Evolutionary conservation across 2,113 vertebrate species (phyloP), one percentile per base, ranked within the genome.

Genomic region (Solenodon paradoxus): DNA sequence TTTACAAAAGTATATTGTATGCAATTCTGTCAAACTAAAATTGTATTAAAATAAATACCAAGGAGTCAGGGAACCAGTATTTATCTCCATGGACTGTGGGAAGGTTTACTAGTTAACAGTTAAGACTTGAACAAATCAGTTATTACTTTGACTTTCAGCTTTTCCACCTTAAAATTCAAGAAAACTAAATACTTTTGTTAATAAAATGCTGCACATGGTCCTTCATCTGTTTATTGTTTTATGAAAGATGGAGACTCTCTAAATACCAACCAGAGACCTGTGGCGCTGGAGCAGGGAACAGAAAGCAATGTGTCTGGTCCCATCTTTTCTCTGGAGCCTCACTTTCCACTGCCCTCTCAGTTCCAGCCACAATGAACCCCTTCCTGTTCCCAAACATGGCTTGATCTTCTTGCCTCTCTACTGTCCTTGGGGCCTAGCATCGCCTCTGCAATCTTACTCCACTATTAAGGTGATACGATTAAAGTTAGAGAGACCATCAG

Each of bases 1-100:
- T 3, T 68, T 5, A 17, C n/a, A 63, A 75, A 88, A 81, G 24
- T 35, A 63, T 26, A 24, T 47, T 42, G 30, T 19, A 2, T 66
- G 5, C 64, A n/a, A n/a, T 30, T 72, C 82, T 87, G 90, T 71
- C 64, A 55, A 45, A 83, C 30, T 92, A 68, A 94, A 95, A 42
- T 16, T 35, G 1, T 83, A 26, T 51, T 32, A 61, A 75, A 45
- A 59, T 80, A 74, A 81, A 26, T 68, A 59, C 72, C 26, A 13
- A 45, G 24, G 22, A 59, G 42, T 68, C 30, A 69, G 68, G 57
- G 81, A 63, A 10, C 61, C 1, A 7, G 47, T 68, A 17, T 20
- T 78, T 47, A 55, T 49, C 38, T 80, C 42, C 3, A 0, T 9
- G 35, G 5, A 55, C 28, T 19, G 7, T 45, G 8, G 13, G n/a